Evolutionary conservation across 2,888 invertebrate species (phyloP).

Genomic region (Gastracanthus pulcherrimus): DNA sequence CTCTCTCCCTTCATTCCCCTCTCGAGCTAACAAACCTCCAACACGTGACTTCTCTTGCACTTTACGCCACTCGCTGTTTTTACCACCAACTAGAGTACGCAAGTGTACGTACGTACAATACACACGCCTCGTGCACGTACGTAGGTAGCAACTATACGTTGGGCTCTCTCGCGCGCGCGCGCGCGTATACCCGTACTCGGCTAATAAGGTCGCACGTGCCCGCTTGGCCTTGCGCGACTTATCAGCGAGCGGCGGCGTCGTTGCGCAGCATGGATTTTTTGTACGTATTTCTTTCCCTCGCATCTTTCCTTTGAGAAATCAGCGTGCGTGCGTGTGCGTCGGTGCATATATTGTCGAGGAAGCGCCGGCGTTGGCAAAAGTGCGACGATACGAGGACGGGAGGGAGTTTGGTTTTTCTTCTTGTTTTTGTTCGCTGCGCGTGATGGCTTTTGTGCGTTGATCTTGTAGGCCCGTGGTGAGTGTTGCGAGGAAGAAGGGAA

Average conservation of each 20-base stretch:
- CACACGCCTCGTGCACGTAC: not conserved
- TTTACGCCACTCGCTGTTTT: not conserved
- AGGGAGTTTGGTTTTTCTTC: not conserved
- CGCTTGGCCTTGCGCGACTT: conserved; percentile 38
- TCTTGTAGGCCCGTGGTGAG: no score
- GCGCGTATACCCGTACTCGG: conserved; percentile 30
- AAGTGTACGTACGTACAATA: no score
- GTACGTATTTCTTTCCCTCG: not conserved
- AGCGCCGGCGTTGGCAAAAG: not conserved
- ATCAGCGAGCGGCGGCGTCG: not conserved
- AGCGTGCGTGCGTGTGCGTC: not conserved
- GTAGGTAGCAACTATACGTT: not conserved
- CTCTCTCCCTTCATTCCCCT: not conserved
- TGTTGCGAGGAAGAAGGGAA: not conserved
- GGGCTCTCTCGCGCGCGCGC: not conserved
- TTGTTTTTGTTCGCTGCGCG: no score
- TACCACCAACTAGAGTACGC: no score
- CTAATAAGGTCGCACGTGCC: conserved; percentile 54
- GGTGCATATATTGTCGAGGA: not conserved
- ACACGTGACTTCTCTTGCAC: not conserved
- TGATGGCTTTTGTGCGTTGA: no score
- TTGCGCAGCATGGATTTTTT: no score
- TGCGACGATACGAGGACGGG: not conserved
- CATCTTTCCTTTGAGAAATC: not conserved
- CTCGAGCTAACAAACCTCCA: no score